Base-by-base conservation (phyloP, 1,140 invertebrate species). In the Polypedilum vanderplanki region DNA sequence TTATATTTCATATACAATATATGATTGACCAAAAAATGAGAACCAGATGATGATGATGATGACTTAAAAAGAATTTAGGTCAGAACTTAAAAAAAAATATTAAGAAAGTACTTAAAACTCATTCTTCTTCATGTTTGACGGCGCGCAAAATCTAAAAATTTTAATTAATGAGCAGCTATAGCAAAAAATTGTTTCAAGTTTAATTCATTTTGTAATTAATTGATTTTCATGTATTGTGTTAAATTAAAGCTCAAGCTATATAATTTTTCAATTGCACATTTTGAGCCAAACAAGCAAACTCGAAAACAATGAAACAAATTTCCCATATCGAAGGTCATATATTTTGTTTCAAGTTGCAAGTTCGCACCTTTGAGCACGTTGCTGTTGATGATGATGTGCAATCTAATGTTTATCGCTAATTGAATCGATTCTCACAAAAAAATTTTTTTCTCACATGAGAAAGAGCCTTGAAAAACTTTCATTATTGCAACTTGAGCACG, bases 401-500 rank as follows among this genome's bases (percentile, higher is more conserved):
- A 33, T 57, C 46, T 57, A 57, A 57, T 57, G n/a, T 57, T 57
- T 57, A 57, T 57, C 46, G 46, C 12, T 57, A 57, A 57, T 57
- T 57, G 46, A 57, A 57, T 57, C 46, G 46, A 57, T 57, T 57
- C 46, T 12, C 46, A 57, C 46, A 57, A 57, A 57, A 57, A n/a
- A 57, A 57, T 12, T 12, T 15, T 46, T 3, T 1, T 15, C 9
- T 12, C 41, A 46, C 8, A 33, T 33, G 24, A 33, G 24, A n/a
- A n/a, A n/a, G n/a, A n/a, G 12, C 46, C 46, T 57, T 57, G 10
- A 57, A 15, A n/a, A 12, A 12, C 41, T 57, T 57, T n/a, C n/a
- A 57, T 57, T 57, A n/a, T 57, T 57, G 46, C 46, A 57, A 57
- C 46, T 57, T 57, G 46, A 57, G 46, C 46, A 57, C 46, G 46